Percentiles rank a stretch among this genome's conserved stretches.
Evolutionary conservation across 2,797 vertebrate species (phyloP).

Genomic region (Myotis daubentonii): DNA sequence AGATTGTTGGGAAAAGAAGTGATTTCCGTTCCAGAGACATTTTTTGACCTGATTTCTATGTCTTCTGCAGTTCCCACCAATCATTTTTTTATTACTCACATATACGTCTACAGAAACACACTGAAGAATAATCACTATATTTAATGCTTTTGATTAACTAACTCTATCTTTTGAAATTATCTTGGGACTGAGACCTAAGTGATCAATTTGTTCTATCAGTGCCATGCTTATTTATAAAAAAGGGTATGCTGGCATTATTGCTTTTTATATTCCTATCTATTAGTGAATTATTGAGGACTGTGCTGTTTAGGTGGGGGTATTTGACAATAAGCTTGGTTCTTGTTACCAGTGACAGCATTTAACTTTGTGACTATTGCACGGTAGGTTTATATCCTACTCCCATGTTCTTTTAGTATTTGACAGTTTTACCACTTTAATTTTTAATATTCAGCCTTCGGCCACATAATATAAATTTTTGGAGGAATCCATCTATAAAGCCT

Average conservation of each 20-base stretch:
- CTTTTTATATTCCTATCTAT: not conserved
- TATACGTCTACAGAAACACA: not conserved
- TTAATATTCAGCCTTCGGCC: not conserved
- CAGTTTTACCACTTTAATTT: slow-evolving; percentile 13
- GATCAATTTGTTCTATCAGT: not conserved
- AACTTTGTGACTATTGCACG: not conserved
- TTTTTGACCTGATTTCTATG: not conserved
- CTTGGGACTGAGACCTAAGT: not conserved
- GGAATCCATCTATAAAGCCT: not conserved
- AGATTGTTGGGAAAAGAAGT: not conserved
- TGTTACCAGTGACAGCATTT: not conserved
- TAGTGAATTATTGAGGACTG: not conserved
- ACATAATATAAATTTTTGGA: not conserved
- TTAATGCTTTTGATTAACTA: not conserved
- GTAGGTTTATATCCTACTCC: not conserved
- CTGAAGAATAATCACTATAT: not conserved
- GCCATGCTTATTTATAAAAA: not conserved
- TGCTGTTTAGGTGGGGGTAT: not conserved
- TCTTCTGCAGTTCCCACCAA: not conserved
- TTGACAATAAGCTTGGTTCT: not conserved
- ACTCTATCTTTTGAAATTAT: not conserved
- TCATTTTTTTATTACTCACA: not conserved
- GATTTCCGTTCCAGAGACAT: not conserved
- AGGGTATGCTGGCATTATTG: not conserved
- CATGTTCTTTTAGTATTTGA: slow-evolving; percentile 5